Base-by-base conservation (phyloP, 2,888 invertebrate genomes). In the Sylvicola cinctus region DNA sequence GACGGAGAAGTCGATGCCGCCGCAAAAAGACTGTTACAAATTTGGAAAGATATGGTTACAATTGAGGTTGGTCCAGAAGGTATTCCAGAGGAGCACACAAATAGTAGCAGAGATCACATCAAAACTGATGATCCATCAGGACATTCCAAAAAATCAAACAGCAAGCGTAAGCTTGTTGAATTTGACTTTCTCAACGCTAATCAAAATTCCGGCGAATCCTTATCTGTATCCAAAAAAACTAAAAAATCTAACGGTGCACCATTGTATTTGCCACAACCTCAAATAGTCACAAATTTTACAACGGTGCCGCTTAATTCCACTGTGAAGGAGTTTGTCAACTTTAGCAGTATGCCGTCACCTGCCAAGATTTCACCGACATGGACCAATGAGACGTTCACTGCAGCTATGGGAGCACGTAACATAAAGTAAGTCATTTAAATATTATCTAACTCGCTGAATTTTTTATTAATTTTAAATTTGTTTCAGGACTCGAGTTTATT, bases 1-100 rank as follows among this genome's bases (percentile, higher is more conserved):
- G 73, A 75, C 20, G 85, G 84, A 1, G 68, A 72, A 37, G 74
- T 87, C 6, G 88, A 87, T 0, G 68, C 74, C 35, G 74, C 76
- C n/a, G 80, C 91, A 0, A 74, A 76, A 44, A 65, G 70, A 1
- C 65, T 91, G 20, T 85, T 91, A 3, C 63, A 68, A 31, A 77
- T 79, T 54, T 93, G 91, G 93, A 91, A 90, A 54, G 63, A 68
- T n/a, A 78, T 88, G 75, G 88, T 90, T 1, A 70, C 74, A 12
- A 68, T 72, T 10, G 74, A 75, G 49, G 70, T 73, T 28, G 48
- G 51, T n/a, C n/a, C n/a, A n/a, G n/a, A n/a, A n/a, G n/a, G n/a
- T n/a, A n/a, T n/a, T n/a, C n/a, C n/a, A n/a, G n/a, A n/a, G n/a
- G n/a, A n/a, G n/a, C n/a, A n/a, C n/a, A n/a, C n/a, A n/a, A n/a